Evolutionary conservation across 2,888 invertebrate genomes (phyloP).

Genomic region (Clitarchus hookeri): DNA sequence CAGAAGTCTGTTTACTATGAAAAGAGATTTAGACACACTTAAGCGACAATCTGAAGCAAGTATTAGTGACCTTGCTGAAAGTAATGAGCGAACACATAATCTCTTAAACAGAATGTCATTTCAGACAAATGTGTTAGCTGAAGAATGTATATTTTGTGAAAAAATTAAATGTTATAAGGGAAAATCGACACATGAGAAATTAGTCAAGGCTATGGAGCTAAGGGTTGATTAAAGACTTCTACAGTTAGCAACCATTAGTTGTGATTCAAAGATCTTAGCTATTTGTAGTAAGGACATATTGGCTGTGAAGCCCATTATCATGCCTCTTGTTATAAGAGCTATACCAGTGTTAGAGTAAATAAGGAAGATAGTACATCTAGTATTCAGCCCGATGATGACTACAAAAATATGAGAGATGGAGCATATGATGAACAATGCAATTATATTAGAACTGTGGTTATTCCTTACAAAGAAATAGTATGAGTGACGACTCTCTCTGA

Average conservation of each 20-base stretch:
- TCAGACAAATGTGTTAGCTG: neutral
- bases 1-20: no score
- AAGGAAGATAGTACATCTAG: neutral
- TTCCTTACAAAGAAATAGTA: neutral
- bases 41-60: neutral
- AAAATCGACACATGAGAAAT: neutral
- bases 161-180: neutral
- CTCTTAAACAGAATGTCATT: neutral
- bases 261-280: neutral
- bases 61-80: neutral
- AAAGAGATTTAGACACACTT: neutral
- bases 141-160: no score
- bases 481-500: neutral
- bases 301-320: conserved; percentile 16
- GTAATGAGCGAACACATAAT: neutral
- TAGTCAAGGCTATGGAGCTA: neutral
- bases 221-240: neutral
- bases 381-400: neutral
- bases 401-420: neutral
- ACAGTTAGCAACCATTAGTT: neutral
- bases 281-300: neutral
- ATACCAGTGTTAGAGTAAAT: neutral
- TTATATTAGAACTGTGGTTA: neutral
- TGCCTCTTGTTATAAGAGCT: neutral
- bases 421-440: neutral